Evolutionary conservation across 2,113 vertebrate species (phyloP).

Genomic region (Arenaria interpres): DNA sequence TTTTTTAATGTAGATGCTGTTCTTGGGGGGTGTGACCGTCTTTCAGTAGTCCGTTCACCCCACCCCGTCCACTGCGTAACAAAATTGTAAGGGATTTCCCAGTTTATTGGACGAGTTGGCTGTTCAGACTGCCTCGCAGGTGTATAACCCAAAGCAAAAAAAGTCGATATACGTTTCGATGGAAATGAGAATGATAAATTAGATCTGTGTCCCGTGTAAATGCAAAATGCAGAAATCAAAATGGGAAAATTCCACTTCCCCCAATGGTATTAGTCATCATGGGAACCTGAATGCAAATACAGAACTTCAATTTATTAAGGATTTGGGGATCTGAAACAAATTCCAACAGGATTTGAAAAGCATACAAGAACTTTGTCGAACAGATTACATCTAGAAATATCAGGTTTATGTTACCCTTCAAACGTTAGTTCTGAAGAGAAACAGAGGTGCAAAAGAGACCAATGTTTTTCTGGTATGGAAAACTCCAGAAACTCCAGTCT

Average conservation of each 20-base stretch:
- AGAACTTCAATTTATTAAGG: slow-evolving; percentile 63
- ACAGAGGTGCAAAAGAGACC: not conserved
- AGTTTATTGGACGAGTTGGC: not conserved
- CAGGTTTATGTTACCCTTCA: slow-evolving; percentile 23
- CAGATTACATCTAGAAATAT: slow-evolving; percentile 11
- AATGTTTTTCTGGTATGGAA: slow-evolving; percentile 26
- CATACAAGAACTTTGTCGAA: slow-evolving; percentile 1
- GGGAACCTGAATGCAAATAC: slow-evolving; percentile 33
- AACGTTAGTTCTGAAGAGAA: not conserved
- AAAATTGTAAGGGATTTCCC: not conserved
- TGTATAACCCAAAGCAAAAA: not conserved
- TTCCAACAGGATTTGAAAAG: slow-evolving; percentile 57
- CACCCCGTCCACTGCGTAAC: not conserved
- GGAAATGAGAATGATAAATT: not conserved
- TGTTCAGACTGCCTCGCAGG: not conserved
- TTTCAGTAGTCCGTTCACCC: not conserved
- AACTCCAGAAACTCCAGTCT: slow-evolving; percentile 50
- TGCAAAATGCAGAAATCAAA: slow-evolving; percentile 31
- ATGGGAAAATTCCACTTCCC: slow-evolving; percentile 53
- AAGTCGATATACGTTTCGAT: not conserved
- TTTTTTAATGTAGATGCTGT: not conserved
- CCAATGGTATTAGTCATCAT: slow-evolving; percentile 37
- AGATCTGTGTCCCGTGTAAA: not conserved
- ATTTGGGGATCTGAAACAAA: slow-evolving; percentile 53
- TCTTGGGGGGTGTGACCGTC: not conserved